Evolutionary conservation across 2,113 vertebrate species (phyloP), one percentile per base, ranked within the genome.

Genomic region (Podarcis raffonei): DNA sequence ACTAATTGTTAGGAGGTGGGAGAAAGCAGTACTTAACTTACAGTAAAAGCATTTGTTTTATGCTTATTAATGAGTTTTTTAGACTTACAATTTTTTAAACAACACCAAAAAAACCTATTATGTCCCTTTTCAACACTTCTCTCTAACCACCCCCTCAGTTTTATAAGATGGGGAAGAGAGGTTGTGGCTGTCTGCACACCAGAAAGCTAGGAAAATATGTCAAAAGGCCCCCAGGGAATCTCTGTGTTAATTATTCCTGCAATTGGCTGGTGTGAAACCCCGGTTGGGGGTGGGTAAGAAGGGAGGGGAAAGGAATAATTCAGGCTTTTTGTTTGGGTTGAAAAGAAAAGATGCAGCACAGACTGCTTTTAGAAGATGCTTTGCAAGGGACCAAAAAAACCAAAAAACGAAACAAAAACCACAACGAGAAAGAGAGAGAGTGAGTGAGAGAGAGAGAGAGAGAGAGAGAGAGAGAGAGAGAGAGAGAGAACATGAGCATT

Each of bases 161-260:
- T 92, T 93, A 91, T 89, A 57, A 85, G 94, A 91, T 94, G 91
- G 90, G 90, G 89, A 92, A 87, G 90, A 80, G 84, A 94, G 92
- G 83, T 94, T 94, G 87, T 90, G 90, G 69, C 91, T 94, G 89
- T 93, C 89, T 91, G 81, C 91, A 87, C 83, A 85, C 91, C 91
- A 86, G 93, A 94, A 94, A 92, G 83, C 95, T 83, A 66, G 92
- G 90, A 91, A 96, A 95, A 48, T 92, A 96, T 88, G 93, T 89
- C 94, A 93, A 95, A 93, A 93, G 90, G 91, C 85, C 90, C n/a
- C 90, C 92, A 90, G 88, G 93, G 93, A 91, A 91, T 85, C 88
- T 93, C 92, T 86, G 80, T 66, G 85, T 91, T 92, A 93, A 95
- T 95, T 93, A 92, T 90, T 89, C 84, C 84, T 88, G 89, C 89